Conservation (phyloP, 2,888 invertebrate species). For the Trachelus iudaicus region DNA sequence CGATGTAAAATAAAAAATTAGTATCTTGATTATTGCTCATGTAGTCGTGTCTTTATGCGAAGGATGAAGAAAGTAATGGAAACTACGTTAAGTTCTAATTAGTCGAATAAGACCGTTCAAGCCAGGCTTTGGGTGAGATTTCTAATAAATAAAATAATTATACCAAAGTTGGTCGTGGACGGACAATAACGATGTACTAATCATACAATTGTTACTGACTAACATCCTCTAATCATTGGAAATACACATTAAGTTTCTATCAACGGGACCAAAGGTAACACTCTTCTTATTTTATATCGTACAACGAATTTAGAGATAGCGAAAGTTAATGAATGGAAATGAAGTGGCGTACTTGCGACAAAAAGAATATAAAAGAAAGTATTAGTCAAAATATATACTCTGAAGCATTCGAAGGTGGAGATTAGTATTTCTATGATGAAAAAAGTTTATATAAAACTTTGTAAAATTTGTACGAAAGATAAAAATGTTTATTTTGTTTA, state of each 20-base stretch:
- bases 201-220: slow-evolving; percentile 30
- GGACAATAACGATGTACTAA: slow-evolving; percentile 28
- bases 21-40: slow-evolving; percentile 20
- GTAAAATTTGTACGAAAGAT: slow-evolving; percentile 1
- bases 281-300: slow-evolving; percentile 49
- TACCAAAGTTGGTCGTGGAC: slow-evolving; percentile 36
- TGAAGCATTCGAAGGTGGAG: background rate
- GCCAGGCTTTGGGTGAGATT: slow-evolving; percentile 23
- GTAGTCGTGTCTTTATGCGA: background rate
- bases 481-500: background rate
- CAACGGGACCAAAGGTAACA: slow-evolving; percentile 61
- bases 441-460: background rate
- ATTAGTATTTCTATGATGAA: background rate
- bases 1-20: slow-evolving; percentile 22
- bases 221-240: slow-evolving; percentile 48
- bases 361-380: background rate
- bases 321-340: slow-evolving; percentile 12
- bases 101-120: slow-evolving; percentile 19
- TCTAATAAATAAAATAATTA: slow-evolving; percentile 15
- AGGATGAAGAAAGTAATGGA: background rate
- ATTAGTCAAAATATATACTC: background rate
- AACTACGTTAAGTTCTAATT: slow-evolving; percentile 13
- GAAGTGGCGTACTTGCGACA: background rate
- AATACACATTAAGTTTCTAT: slow-evolving; percentile 56
- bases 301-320: slow-evolving; percentile 43